Evolutionary conservation across 2,113 vertebrate species (phyloP), one percentile per base, ranked within the genome.

Genomic region (Halichoerus grypus): DNA sequence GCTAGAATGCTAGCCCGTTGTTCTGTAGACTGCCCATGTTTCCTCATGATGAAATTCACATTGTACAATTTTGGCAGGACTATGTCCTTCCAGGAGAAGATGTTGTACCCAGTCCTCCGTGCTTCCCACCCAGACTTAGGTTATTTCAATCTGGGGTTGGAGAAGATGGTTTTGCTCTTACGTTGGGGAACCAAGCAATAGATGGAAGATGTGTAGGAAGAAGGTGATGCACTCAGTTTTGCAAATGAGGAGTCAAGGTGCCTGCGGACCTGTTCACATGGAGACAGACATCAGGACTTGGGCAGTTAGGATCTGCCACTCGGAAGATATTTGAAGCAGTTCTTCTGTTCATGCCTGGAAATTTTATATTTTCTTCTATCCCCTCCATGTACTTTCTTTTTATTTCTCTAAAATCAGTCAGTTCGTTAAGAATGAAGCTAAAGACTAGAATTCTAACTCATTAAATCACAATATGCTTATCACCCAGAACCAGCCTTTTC

Each of bases 371-470:
- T 94, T 55, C 39, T 49, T 79, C 49, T 53, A 42, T 86, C 33
- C 28, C 22, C 2, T 74, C 46, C 16, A 36, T 51, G 10, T 26
- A 91, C 51, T 88, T 84, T 85, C n/a, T 74, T 85, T 53, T 65
- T 71, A 82, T 92, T 90, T 94, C 69, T 26, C 74, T 81, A 55
- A 88, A 94, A 96, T 89, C 28, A 53, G 49, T 49, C 31, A 95
- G 36, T 85, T 81, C 8, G 18, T 93, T 53, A 92, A 76, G 22
- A 92, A 76, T 14, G 94, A 88, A 94, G 14, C n/a, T 94, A 42
- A 89, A 69, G 24, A 71, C 81, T 79, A 19, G 57, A 36, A 77
- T 95, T 83, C 76, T 49, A 88, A 79, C 24, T 51, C 39, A 92
- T 93, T 91, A 91, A 67, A 81, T 31, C n/a, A 82, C 19, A 86